phyloP scores from a whole-genome alignment of 2,888 invertebrate genomes.

The Norana najaformis region DNA sequence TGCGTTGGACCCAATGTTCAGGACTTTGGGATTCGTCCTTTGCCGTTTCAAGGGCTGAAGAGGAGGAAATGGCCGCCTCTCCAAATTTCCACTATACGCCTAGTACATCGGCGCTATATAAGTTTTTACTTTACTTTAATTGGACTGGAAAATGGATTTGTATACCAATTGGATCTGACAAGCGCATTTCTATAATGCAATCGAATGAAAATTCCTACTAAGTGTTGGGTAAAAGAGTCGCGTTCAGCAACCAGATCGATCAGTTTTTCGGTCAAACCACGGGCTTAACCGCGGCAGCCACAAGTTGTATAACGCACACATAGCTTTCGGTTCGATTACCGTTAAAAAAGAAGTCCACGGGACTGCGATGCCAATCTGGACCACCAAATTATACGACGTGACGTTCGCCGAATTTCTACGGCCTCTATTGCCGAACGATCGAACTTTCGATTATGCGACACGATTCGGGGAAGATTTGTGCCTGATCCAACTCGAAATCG shows the following conservation, averaged over 20 bases:
- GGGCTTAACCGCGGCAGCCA: background rate
- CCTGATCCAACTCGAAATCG: slow-evolving; percentile 13
- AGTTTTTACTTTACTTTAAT: background rate
- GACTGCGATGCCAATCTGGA: background rate
- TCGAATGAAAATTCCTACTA: background rate
- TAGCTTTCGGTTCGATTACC: background rate
- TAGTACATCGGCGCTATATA: background rate
- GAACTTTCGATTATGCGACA: slow-evolving; percentile 8
- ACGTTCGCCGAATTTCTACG: background rate
- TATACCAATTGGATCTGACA: background rate
- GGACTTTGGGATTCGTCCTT: background rate
- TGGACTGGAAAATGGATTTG: background rate
- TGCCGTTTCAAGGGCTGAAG: background rate
- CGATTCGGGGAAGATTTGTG: background rate
- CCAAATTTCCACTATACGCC: background rate
- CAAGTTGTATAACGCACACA: background rate
- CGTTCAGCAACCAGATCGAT: background rate
- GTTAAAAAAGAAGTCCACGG: background rate
- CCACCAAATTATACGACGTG: background rate
- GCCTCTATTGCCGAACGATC: background rate
- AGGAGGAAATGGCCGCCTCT: background rate
- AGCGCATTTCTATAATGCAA: background rate
- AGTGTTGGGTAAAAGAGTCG: no score
- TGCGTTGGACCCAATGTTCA: background rate
- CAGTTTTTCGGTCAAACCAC: background rate